Percentiles rank a stretch among this genome's conserved stretches.
Conservation (phyloP, 2,888 invertebrate species). For the Venustoraphidia nigricollis region DNA sequence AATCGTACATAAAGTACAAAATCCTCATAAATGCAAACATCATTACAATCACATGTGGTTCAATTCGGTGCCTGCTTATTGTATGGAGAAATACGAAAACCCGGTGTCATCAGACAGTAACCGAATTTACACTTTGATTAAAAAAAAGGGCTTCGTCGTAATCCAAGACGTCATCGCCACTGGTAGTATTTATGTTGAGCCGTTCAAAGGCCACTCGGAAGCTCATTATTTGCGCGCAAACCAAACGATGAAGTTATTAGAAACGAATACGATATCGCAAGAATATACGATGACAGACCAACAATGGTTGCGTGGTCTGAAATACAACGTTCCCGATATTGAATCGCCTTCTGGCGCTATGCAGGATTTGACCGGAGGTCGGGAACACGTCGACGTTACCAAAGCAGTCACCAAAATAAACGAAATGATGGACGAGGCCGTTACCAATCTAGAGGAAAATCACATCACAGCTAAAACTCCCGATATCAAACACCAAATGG, state of each 20-base stretch:
- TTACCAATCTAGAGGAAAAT: slow-evolving; percentile 22
- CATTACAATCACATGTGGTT: slow-evolving; percentile 17
- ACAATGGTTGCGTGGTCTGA: slow-evolving; percentile 15
- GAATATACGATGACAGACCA: slow-evolving; percentile 8
- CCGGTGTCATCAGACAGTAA: slow-evolving; percentile 16
- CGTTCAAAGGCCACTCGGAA: slow-evolving; percentile 18
- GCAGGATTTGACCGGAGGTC: slow-evolving; percentile 22
- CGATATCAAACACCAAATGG: slow-evolving; percentile 21
- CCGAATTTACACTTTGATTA: slow-evolving; percentile 14
- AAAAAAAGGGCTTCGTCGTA: slow-evolving; percentile 12
- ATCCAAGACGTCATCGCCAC: slow-evolving; percentile 15
- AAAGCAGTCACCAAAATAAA: slow-evolving; percentile 16
- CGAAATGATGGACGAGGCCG: slow-evolving; percentile 20
- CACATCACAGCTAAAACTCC: slow-evolving; percentile 21
- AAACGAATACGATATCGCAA: slow-evolving; percentile 13
- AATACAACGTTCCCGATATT: slow-evolving; percentile 15
- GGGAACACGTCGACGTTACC: slow-evolving; percentile 18
- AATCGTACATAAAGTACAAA: slow-evolving; percentile 21
- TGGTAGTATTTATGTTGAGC: slow-evolving; percentile 17
- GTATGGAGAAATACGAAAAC: slow-evolving; percentile 19
- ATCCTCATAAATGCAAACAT: slow-evolving; percentile 18
- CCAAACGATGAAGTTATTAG: slow-evolving; percentile 23
- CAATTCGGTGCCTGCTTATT: slow-evolving; percentile 17
- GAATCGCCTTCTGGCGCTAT: slow-evolving; percentile 14
- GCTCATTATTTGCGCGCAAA: slow-evolving; percentile 25